Percentiles rank a stretch among this genome's conserved stretches.
phyloP scores from a whole-genome alignment of 2,888 invertebrate species.

The Philhelius pedissequus region DNA sequence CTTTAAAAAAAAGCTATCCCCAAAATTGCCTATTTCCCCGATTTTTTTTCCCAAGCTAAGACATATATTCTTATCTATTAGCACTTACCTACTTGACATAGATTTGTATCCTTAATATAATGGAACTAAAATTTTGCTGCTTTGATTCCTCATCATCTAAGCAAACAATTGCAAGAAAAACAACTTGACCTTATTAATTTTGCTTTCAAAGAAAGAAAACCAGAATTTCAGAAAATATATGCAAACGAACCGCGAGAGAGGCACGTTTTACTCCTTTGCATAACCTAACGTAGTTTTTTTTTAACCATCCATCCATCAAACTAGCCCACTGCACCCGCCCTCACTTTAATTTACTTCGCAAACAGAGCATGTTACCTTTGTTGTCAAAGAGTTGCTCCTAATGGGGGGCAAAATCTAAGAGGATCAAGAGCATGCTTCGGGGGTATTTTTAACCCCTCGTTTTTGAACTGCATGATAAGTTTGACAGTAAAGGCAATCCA shows the following conservation, averaged over 20 bases:
- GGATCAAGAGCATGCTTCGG: conserved; percentile 33
- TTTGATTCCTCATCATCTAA: too few relatives aligned
- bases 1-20: too few relatives aligned
- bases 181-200: conserved; percentile 61
- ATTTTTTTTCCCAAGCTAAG: too few relatives aligned
- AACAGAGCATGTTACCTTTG: conserved; percentile 53
- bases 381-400: conserved; percentile 42
- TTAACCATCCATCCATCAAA: background rate
- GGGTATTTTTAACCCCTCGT: background rate
- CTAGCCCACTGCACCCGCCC: background rate
- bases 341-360: conserved; percentile 43
- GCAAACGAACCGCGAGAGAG: conserved; percentile 45
- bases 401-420: conserved; percentile 15
- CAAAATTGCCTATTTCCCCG: too few relatives aligned
- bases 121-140: too few relatives aligned
- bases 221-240: conserved; percentile 42
- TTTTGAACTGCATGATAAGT: conserved; percentile 24
- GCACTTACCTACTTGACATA: too few relatives aligned
- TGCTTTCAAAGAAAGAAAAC: conserved; percentile 5
- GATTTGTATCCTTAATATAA: too few relatives aligned
- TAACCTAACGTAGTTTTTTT: conserved; percentile 36
- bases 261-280: conserved; percentile 36
- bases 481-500: conserved; percentile 30
- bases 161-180: conserved; percentile 20
- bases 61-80: too few relatives aligned